Evolutionary conservation across 2,888 invertebrate species (phyloP).

Genomic region (Phlogophora meticulosa): DNA sequence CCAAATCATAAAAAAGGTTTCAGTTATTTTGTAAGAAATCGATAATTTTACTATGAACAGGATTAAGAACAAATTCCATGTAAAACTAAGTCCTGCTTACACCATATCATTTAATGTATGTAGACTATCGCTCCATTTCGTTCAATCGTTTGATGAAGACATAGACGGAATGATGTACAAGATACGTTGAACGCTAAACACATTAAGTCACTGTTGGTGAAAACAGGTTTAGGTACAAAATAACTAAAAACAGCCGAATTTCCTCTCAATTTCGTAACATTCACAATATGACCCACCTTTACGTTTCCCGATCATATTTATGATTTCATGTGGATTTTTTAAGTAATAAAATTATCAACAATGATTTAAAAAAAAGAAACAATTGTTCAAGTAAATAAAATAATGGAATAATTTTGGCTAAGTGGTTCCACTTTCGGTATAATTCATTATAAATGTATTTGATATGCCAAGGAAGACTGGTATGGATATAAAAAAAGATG

Average conservation of each 20-base stretch:
- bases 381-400: slow-evolving; percentile 2
- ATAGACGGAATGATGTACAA: too few species aligned
- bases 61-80: neutral
- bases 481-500: neutral
- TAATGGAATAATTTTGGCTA: neutral
- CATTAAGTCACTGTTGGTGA: too few species aligned
- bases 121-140: too few species aligned
- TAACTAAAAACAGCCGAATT: slow-evolving; percentile 24
- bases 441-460: neutral
- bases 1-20: too few species aligned
- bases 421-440: slow-evolving; percentile 17
- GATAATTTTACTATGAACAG: neutral
- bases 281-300: slow-evolving; percentile 6
- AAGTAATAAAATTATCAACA: too few species aligned
- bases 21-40: too few species aligned
- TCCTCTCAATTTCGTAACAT: slow-evolving; percentile 5
- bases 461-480: slow-evolving; percentile 48
- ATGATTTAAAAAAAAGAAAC: neutral
- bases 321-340: neutral
- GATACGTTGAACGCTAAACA: too few species aligned
- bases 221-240: slow-evolving; percentile 8
- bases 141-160: too few species aligned
- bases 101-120: too few species aligned
- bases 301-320: slow-evolving; percentile 19
- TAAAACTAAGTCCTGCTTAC: too few species aligned